Conservation (phyloP, 2,797 vertebrate genomes). For the Discoglossus pictus region DNA sequence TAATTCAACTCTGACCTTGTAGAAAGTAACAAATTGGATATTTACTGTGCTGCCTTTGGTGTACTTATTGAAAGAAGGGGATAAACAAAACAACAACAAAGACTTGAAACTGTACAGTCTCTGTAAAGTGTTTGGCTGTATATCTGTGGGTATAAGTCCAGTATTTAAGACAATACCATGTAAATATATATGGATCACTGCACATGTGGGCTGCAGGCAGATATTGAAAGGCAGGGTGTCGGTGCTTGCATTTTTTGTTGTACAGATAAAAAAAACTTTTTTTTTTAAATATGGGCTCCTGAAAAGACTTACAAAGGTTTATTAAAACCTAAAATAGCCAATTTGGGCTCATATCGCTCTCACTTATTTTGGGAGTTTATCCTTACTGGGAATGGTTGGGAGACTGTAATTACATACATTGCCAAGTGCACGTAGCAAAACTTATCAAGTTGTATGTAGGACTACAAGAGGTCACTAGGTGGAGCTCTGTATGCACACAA, state of each 20-base stretch:
- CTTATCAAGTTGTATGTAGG: no score
- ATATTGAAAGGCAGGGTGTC: neutral
- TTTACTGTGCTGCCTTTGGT: no score
- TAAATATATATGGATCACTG: no score
- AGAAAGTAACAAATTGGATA: no score
- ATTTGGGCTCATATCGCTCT: neutral
- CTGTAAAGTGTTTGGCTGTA: neutral
- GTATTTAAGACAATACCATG: no score
- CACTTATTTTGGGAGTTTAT: neutral
- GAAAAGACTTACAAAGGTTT: conserved; percentile 21
- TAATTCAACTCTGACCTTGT: no score
- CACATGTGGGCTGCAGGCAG: no score
- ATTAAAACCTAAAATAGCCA: neutral
- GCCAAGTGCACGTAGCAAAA: no score
- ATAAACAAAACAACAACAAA: no score
- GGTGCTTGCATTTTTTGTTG: conserved; percentile 9
- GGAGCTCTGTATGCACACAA: conserved; percentile 13
- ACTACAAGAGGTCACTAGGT: conserved; percentile 36
- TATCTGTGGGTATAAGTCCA: no score
- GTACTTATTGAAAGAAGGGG: no score
- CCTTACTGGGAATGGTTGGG: neutral
- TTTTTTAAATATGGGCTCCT: neutral
- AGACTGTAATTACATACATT: no score
- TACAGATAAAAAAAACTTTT: conserved; percentile 1
- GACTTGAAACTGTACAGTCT: conserved; percentile 15